Evolutionary conservation across 2,888 invertebrate genomes (phyloP).

Genomic region (Rambutsinella grinnellia): DNA sequence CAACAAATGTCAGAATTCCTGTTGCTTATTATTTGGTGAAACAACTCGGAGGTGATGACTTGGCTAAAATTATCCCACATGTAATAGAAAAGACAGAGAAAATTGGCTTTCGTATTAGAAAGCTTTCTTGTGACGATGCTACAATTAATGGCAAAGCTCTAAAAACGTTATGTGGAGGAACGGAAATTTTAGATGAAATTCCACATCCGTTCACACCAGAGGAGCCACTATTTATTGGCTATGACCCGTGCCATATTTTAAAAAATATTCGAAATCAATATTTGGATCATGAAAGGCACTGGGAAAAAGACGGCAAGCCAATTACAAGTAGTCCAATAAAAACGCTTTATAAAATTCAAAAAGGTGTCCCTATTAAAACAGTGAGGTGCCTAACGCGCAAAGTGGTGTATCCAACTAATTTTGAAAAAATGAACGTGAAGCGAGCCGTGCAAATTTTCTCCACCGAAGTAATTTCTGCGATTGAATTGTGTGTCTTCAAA

Average conservation of each 20-base stretch:
- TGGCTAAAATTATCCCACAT: slow-evolving; percentile 11
- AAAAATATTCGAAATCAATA: slow-evolving; percentile 49
- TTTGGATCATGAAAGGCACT: slow-evolving; percentile 16
- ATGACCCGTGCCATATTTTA: slow-evolving; percentile 47
- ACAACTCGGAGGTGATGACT: slow-evolving; percentile 22
- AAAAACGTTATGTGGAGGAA: slow-evolving; percentile 17
- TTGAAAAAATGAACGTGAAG: slow-evolving; percentile 54
- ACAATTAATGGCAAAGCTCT: slow-evolving; percentile 42
- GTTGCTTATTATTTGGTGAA: slow-evolving; percentile 37
- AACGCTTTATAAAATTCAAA: slow-evolving; percentile 28
- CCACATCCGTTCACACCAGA: slow-evolving; percentile 12
- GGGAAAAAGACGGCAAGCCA: not conserved
- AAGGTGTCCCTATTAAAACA: slow-evolving; percentile 27
- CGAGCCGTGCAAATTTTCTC: slow-evolving; percentile 49
- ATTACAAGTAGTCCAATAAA: slow-evolving; percentile 14
- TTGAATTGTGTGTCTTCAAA: slow-evolving; percentile 12
- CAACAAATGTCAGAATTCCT: slow-evolving; percentile 29
- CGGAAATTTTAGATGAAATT: slow-evolving; percentile 5
- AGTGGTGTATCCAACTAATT: slow-evolving; percentile 33
- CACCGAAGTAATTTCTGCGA: slow-evolving; percentile 28
- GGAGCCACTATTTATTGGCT: slow-evolving; percentile 38
- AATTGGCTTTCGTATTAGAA: slow-evolving; percentile 42
- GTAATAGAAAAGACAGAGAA: slow-evolving; percentile 34
- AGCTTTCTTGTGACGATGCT: slow-evolving; percentile 44
- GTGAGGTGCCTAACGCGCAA: slow-evolving; percentile 38